Base-by-base conservation (phyloP, 2,888 invertebrate species). In the Tricholauxania praeusta region DNA sequence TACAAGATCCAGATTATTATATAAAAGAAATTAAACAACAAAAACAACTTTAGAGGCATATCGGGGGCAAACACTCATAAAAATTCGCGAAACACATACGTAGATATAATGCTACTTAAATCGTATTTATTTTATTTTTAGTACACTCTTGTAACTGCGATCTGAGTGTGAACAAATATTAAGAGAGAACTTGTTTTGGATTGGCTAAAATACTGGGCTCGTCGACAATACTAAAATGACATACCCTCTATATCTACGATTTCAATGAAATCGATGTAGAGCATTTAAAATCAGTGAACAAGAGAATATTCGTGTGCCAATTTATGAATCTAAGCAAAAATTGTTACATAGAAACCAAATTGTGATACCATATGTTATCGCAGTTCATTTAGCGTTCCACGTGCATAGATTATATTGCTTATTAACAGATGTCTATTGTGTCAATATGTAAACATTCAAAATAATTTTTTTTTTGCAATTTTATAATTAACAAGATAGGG, bases 171-270 rank as follows among this genome's bases (percentile, higher is more conserved):
- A 14, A 66, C 3, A 66, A 47, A 47, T 48, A n/a, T 7, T 39
- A 47, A n/a, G 17, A n/a, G 39, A 8, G 15, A n/a, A 69, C 69
- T 51, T 51, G 60, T 51, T 60, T 73, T 66, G 66, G 73, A 73
- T 73, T 73, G 73, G 73, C 59, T 60, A 22, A 66, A 65, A 60
- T 73, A 48, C 59, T 73, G 73, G 73, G 73, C 73, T 70, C 70
- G 73, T 62, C 73, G 51, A 28, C 22, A 12, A 49, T 53, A 5
- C 14, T 57, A 32, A 48, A 22, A 57, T n/a, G 17, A 55, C 57
- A 55, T 49, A 55, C 17, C 14, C 14, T 57, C 57, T 53, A 65
- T 65, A 32, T 65, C 64, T 4, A 15, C 10, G 15, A 49, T 51
- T 51, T 22, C 28, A 17, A 52, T 39, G 39, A 39, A 8, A 39